These are phyloP conservation scores for Uropsilus gracilis DNA, from an alignment of 2,113 vertebrate genomes.

Conservation along the genomic window DNA sequence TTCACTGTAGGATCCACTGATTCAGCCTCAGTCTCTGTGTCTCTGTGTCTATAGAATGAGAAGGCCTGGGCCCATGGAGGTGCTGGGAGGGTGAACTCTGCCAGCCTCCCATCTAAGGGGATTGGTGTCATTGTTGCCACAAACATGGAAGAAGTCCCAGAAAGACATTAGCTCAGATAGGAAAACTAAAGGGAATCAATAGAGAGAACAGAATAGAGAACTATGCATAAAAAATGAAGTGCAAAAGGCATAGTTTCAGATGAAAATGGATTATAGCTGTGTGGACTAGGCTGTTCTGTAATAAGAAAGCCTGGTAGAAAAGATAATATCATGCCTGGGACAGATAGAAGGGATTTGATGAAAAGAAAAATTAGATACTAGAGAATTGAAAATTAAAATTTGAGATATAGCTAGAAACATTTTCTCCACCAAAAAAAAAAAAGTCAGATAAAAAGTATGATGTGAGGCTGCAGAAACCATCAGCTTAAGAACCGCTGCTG, in stretches of 20 bases:
- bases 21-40: background rate
- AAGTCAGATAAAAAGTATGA: background rate
- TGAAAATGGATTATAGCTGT: background rate
- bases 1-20: background rate
- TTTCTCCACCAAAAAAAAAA: background rate
- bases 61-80: background rate
- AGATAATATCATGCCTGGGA: background rate
- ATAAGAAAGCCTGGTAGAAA: background rate
- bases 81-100: background rate
- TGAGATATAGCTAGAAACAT: background rate
- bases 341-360: background rate
- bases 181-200: background rate
- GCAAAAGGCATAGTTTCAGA: background rate
- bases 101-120: background rate
- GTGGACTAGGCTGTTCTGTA: background rate
- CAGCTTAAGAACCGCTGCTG: background rate
- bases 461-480: background rate
- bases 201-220: background rate
- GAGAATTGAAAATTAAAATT: slow-evolving; percentile 16
- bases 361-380: slow-evolving; percentile 5
- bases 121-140: background rate
- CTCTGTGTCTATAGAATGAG: background rate
- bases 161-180: background rate
- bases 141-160: background rate
- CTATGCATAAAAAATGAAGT: background rate